Percentiles rank a stretch among this genome's conserved stretches.
Evolutionary conservation across 2,797 vertebrate species (phyloP).

Genomic region (Muraenolepis orangiensis): DNA sequence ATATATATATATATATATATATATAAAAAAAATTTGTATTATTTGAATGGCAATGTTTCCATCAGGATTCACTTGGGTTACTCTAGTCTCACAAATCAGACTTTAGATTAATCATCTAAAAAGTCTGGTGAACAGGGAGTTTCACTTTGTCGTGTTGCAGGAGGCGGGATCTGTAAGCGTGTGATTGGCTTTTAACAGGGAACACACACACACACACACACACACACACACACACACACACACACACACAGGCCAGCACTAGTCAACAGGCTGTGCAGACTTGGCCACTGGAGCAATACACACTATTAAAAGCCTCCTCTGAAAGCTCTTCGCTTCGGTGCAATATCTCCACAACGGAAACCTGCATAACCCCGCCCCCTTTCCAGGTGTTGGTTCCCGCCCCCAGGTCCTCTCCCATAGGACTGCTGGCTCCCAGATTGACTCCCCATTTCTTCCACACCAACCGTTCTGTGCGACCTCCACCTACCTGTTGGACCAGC

Average conservation of each 20-base stretch:
- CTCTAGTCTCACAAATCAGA: no score
- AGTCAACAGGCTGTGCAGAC: background rate
- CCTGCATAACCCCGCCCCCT: background rate
- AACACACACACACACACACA: background rate
- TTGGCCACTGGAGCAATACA: background rate
- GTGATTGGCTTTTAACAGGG: background rate
- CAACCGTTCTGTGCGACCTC: background rate
- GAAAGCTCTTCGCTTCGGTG: background rate
- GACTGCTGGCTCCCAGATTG: no score
- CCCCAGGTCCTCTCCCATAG: no score
- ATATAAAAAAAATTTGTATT: no score
- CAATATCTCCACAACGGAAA: background rate
- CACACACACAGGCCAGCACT: background rate
- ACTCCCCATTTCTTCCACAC: background rate
- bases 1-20: no score
- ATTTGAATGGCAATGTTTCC: background rate
- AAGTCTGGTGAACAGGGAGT: background rate
- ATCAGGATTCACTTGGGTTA: no score
- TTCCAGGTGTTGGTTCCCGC: no score
- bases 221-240: background rate
- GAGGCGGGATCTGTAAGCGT: background rate
- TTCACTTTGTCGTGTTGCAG: background rate
- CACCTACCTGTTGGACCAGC: conserved; percentile 61
- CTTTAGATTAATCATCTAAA: no score
- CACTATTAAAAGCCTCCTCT: background rate